Conservation (phyloP, 2,113 vertebrate species). For the Aegotheles bennettii region DNA sequence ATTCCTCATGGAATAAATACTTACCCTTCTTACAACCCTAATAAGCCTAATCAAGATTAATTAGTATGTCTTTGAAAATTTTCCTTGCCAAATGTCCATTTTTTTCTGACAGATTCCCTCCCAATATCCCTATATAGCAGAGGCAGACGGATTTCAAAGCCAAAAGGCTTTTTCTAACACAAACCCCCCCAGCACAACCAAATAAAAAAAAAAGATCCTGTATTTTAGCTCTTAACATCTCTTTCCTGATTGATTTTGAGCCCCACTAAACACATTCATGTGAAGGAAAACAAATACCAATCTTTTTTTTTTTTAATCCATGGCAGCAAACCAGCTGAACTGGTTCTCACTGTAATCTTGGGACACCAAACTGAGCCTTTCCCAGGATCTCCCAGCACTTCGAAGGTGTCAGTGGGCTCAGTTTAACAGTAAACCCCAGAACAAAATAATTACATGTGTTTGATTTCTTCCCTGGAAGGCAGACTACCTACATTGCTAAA, state of each 20-base stretch:
- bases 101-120: background rate
- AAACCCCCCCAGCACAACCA: background rate
- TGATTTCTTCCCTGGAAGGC: background rate
- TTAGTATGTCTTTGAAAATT: background rate
- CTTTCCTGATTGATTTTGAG: conserved; percentile 11
- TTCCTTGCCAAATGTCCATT: background rate
- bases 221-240: background rate
- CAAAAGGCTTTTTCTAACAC: background rate
- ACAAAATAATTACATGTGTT: background rate
- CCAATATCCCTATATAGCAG: background rate
- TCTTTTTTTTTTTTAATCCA: background rate
- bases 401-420: background rate
- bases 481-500: background rate
- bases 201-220: background rate
- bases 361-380: background rate
- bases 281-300: conserved; percentile 17
- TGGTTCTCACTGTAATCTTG: background rate
- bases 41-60: conserved; percentile 6
- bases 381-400: background rate
- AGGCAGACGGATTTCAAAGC: background rate
- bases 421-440: background rate
- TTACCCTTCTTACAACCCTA: background rate
- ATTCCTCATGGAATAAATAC: background rate
- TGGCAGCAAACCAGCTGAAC: background rate
- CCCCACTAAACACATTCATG: conserved; percentile 3